Conservation (phyloP, 2,797 vertebrate species). For the Syngnathus acus region DNA sequence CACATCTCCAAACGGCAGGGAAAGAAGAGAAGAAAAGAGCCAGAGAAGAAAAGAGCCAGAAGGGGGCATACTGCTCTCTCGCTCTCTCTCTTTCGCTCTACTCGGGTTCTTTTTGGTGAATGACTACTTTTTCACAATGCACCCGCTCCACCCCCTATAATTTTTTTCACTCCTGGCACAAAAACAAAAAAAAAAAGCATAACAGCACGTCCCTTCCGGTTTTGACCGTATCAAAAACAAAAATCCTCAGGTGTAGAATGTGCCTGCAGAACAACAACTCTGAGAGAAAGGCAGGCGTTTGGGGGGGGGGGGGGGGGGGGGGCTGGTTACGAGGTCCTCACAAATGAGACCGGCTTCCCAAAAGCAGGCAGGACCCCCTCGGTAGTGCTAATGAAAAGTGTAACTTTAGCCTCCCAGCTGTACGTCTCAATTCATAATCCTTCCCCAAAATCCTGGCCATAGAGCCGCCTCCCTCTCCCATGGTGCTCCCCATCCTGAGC, state of each 20-base stretch:
- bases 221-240: slow-evolving; percentile 65
- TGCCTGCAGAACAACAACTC: slow-evolving; percentile 53
- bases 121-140: slow-evolving; percentile 69
- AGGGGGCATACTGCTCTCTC: slow-evolving; percentile 89
- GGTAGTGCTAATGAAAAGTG: slow-evolving; percentile 76
- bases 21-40: slow-evolving; percentile 66
- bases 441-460: slow-evolving; percentile 70
- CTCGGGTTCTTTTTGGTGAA: slow-evolving; percentile 63
- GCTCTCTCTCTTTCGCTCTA: slow-evolving; percentile 37
- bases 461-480: slow-evolving; percentile 74
- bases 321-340: slow-evolving; percentile 50
- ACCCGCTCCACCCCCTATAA: slow-evolving; percentile 43
- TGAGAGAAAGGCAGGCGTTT: slow-evolving; percentile 30
- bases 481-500: slow-evolving; percentile 64
- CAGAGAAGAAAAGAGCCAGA: slow-evolving; percentile 83
- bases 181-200: slow-evolving; percentile 29
- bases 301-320: slow-evolving; percentile 49
- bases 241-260: slow-evolving; percentile 67
- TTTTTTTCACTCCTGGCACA: slow-evolving; percentile 53
- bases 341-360: slow-evolving; percentile 65
- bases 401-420: slow-evolving; percentile 79
- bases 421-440: slow-evolving; percentile 80
- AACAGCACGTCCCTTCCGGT: slow-evolving; percentile 50
- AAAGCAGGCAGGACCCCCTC: slow-evolving; percentile 71
- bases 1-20: slow-evolving; percentile 69